Percentiles rank a stretch among this genome's conserved stretches.
Conservation (phyloP, 2,888 invertebrate genomes). For the Parasteatoda lunata region DNA sequence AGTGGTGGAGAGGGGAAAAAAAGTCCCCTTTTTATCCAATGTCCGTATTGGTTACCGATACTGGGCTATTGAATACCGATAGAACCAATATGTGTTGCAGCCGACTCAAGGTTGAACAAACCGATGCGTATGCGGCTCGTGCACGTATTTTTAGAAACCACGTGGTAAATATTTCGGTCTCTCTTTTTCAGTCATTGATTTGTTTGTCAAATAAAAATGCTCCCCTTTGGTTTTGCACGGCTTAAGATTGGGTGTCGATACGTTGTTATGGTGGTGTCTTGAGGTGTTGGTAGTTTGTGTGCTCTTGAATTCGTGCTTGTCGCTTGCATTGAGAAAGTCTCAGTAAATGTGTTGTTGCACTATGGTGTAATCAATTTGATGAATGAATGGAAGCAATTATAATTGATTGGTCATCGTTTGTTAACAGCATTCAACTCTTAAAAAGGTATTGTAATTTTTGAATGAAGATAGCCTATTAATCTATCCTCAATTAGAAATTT, state of each 20-base stretch:
- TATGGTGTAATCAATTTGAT: too few relatives aligned
- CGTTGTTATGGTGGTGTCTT: not conserved
- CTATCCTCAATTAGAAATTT: too few relatives aligned
- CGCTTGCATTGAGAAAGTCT: too few relatives aligned
- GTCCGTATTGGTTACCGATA: constrained; percentile 64
- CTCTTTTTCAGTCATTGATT: constrained; percentile 38
- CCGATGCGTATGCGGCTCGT: constrained; percentile 37
- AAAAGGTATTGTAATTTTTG: too few relatives aligned
- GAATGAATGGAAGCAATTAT: too few relatives aligned
- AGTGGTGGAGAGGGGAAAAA: constrained; percentile 15
- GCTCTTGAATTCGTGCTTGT: too few relatives aligned
- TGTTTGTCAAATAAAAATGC: constrained; percentile 21
- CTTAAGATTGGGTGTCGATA: not conserved
- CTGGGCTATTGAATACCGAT: constrained; percentile 63
- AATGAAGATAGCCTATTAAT: too few relatives aligned
- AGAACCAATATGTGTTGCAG: constrained; percentile 42
- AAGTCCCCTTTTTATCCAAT: constrained; percentile 39
- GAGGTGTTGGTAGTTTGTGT: not conserved
- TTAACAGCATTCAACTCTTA: too few relatives aligned
- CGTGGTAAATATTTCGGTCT: constrained; percentile 46
- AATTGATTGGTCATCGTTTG: too few relatives aligned
- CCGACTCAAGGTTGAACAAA: constrained; percentile 54
- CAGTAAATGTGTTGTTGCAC: too few relatives aligned
- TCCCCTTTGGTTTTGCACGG: not conserved
- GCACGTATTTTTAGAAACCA: constrained; percentile 43